phyloP scores from a whole-genome alignment of 2,888 invertebrate species.

The Caenorhabditis wallacei region DNA sequence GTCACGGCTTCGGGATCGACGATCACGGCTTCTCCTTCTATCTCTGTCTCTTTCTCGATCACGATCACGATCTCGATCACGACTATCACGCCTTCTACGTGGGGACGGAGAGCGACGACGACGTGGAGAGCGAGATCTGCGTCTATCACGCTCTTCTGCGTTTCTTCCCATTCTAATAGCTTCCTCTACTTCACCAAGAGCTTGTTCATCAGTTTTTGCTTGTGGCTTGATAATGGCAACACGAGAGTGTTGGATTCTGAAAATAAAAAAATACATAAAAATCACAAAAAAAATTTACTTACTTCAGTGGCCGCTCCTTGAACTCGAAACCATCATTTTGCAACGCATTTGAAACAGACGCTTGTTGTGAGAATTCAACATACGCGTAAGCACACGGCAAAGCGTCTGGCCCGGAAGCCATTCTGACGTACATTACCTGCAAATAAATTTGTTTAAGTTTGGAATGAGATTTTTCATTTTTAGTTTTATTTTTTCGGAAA shows the following conservation, averaged over 20 bases:
- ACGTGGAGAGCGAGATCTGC: conserved; percentile 69
- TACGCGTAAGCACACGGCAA: conserved; percentile 88
- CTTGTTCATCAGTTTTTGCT: conserved; percentile 95
- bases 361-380: conserved; percentile 95
- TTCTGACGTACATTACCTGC: conserved; percentile 94
- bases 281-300: conserved; percentile 55
- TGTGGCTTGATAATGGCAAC: conserved; percentile 92
- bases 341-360: conserved; percentile 91
- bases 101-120: conserved; percentile 72
- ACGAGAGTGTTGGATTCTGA: conserved; percentile 91
- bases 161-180: conserved; percentile 90
- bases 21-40: conserved; percentile 49
- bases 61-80: conserved; percentile 47
- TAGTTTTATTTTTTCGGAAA: neutral
- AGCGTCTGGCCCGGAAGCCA: conserved; percentile 89
- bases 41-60: conserved; percentile 61
- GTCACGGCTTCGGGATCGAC: conserved; percentile 39
- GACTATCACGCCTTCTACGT: conserved; percentile 49
- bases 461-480: conserved; percentile 31
- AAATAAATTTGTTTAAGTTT: conserved; percentile 33
- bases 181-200: conserved; percentile 95
- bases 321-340: conserved; percentile 89
- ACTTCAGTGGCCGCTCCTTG: conserved; percentile 87
- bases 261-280: conserved; percentile 38
- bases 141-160: conserved; percentile 52